phyloP scores from a whole-genome alignment of 2,113 vertebrate genomes.

The Anguilla rostrata region DNA sequence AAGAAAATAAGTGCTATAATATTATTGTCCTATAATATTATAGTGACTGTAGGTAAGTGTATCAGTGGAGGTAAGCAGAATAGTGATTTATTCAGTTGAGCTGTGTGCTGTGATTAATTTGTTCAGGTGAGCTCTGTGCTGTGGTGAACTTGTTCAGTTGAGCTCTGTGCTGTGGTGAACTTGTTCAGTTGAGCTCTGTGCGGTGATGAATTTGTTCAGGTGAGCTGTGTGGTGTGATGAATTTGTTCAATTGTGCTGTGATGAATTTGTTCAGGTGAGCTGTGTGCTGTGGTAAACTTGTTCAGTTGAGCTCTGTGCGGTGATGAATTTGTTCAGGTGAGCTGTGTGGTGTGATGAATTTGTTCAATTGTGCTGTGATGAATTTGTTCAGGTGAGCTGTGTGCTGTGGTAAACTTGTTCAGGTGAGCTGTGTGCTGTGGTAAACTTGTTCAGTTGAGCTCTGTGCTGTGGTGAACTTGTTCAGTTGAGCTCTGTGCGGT shows the following conservation, averaged over 20 bases:
- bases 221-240: background rate
- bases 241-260: background rate
- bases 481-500: background rate
- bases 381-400: too few species aligned
- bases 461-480: background rate
- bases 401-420: background rate
- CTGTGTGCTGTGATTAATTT: too few species aligned
- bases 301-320: background rate
- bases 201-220: background rate
- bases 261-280: background rate
- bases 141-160: too few species aligned
- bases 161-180: background rate
- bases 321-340: background rate
- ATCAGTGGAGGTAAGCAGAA: too few species aligned
- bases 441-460: background rate
- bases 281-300: background rate
- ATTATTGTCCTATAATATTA: too few species aligned
- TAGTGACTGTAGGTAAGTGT: too few species aligned
- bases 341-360: too few species aligned
- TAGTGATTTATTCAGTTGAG: too few species aligned
- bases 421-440: background rate
- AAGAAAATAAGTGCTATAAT: too few species aligned
- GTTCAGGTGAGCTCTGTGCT: too few species aligned
- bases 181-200: background rate
- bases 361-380: too few species aligned